Evolutionary conservation across 2,113 vertebrate species (phyloP), one percentile per base, ranked within the genome.

Genomic region (Dicerorhinus sumatrensis): DNA sequence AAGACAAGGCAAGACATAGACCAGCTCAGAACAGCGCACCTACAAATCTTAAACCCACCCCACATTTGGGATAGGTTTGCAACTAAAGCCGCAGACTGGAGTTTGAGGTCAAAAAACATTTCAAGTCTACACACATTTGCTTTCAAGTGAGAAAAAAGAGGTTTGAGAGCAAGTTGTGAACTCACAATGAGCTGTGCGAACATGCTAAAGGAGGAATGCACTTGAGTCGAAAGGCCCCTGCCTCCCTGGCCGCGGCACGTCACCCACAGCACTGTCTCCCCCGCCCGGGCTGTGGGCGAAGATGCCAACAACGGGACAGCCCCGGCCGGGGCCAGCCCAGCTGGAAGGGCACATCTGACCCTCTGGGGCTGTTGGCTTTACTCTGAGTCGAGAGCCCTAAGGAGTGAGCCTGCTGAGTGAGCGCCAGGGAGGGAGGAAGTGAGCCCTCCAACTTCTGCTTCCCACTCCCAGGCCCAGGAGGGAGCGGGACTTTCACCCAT

Each of bases 171-270:
- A 29, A 31, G 63, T 2, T 8, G 11, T 8, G 58, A 69, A 9
- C 56, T 31, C 10, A 2, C 1, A 8, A 2, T 1, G 18, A 0
- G 70, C 70, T 8, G 17, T 8, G 56, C 13, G 4, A 23, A 6
- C 2, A 5, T 18, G 25, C 62, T 13, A 23, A 13, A 42, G 23
- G 31, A 16, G 39, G 48, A 25, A 2, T 1, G 27, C 16, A 3
- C n/a, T 23, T 51, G 20, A 51, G 36, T 8, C 23, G 9, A 42
- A 33, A 62, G 42, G 6, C 10, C 29, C 46, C 20, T 23, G 0
- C 29, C 63, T 17, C 36, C 9, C 89, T 11, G 58, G 18, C 58
- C 3, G 2, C 2, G 17, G n/a, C 23, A 1, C 0, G 10, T 51
- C 51, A 17, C 91, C 36, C 48, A 25, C 58, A 86, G 17, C 67